Conservation (phyloP, 1,140 invertebrate genomes). For the Drosophila melanica region DNA sequence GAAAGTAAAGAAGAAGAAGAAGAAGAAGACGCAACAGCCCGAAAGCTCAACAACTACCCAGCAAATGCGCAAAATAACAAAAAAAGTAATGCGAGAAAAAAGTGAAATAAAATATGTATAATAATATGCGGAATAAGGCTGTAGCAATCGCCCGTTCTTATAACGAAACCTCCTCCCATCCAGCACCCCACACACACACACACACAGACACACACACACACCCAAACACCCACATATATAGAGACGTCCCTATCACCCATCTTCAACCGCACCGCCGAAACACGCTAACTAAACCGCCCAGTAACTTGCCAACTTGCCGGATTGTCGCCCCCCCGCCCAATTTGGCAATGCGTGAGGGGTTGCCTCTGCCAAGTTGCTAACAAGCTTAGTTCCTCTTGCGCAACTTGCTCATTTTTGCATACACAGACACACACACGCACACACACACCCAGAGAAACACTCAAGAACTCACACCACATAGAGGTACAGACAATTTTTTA, state of each 20-base stretch:
- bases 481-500: constrained; percentile 51
- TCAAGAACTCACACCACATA: constrained; percentile 18
- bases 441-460: constrained; percentile 14
- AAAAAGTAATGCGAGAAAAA: constrained; percentile 44
- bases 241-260: not conserved
- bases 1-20: constrained; percentile 54
- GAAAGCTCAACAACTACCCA: constrained; percentile 62
- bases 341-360: constrained; percentile 54
- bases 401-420: constrained; percentile 54
- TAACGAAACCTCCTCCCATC: too few species aligned
- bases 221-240: too few species aligned
- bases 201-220: not conserved
- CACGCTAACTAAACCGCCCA: constrained; percentile 26
- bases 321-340: constrained; percentile 2
- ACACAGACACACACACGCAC: constrained; percentile 5
- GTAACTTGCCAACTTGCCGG: constrained; percentile 41
- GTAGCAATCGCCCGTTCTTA: constrained; percentile 27
- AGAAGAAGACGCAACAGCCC: constrained; percentile 64
- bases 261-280: constrained; percentile 31
- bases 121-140: constrained; percentile 75
- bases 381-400: constrained; percentile 71
- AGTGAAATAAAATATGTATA: constrained; percentile 75
- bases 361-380: constrained; percentile 73
- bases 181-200: too few species aligned
- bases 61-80: constrained; percentile 36